Conservation (phyloP, 2,888 invertebrate genomes). For the Clanis bilineata region DNA sequence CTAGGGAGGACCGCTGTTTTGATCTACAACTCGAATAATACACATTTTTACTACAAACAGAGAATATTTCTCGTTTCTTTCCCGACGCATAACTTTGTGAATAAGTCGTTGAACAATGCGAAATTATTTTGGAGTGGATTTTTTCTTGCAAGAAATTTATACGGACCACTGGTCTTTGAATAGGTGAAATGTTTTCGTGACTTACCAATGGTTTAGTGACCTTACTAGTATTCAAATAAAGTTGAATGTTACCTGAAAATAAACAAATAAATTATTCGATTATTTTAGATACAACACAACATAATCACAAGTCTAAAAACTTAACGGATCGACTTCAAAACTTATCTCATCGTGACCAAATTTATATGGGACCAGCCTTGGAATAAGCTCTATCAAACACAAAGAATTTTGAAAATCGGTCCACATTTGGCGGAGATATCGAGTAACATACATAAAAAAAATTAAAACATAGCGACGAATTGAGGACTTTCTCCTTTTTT, state of each 20-base stretch:
- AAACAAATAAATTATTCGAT: slow-evolving; percentile 36
- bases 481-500: too few relatives aligned
- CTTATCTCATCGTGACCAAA: too few relatives aligned
- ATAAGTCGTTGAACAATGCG: slow-evolving; percentile 56
- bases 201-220: slow-evolving; percentile 43
- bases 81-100: slow-evolving; percentile 58
- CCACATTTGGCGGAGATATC: too few relatives aligned
- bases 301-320: too few relatives aligned
- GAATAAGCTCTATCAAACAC: too few relatives aligned
- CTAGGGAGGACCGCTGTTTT: slow-evolving; percentile 66
- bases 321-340: too few relatives aligned
- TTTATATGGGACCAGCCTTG: too few relatives aligned
- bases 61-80: slow-evolving; percentile 55
- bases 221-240: slow-evolving; percentile 31
- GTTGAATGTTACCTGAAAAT: slow-evolving; percentile 65
- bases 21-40: slow-evolving; percentile 66
- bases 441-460: too few relatives aligned
- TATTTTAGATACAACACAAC: background rate
- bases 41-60: slow-evolving; percentile 56
- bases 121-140: slow-evolving; percentile 62
- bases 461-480: too few relatives aligned
- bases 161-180: slow-evolving; percentile 36
- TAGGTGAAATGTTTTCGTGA: slow-evolving; percentile 40
- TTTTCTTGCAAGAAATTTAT: slow-evolving; percentile 34
- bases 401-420: too few relatives aligned